A percentile compares a stretch with the other conserved stretches of the same genome.
These are phyloP conservation scores for Nomada hirtipes DNA, from an alignment of 2,888 invertebrate species.

Conservation along the genomic window DNA sequence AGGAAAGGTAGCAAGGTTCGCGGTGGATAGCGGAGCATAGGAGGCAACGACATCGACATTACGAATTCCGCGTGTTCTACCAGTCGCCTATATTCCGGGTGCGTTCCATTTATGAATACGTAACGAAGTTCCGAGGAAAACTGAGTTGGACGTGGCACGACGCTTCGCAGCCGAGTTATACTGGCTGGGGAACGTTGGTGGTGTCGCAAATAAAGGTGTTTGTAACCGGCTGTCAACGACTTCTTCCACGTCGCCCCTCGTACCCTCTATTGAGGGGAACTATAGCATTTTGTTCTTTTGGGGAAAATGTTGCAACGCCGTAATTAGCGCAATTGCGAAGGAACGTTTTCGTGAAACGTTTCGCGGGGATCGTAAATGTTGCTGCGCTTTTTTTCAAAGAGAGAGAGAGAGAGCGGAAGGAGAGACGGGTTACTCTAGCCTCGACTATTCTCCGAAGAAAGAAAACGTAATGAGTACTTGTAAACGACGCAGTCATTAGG, in stretches of 20 bases:
- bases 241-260: constrained; percentile 15
- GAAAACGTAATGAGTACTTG: constrained; percentile 16
- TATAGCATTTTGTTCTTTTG: constrained; percentile 24
- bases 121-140: constrained; percentile 76
- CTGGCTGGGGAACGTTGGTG: background rate
- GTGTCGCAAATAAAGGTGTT: constrained; percentile 50
- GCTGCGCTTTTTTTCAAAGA: background rate
- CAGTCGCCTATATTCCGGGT: constrained; percentile 73
- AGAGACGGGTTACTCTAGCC: background rate
- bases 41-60: constrained; percentile 70
- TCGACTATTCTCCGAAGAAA: background rate
- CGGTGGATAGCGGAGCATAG: constrained; percentile 23
- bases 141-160: constrained; percentile 58
- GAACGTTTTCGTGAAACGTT: constrained; percentile 22
- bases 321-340: constrained; percentile 55
- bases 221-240: constrained; percentile 50
- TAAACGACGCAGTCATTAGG: background rate
- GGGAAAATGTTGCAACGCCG: constrained; percentile 36
- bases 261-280: constrained; percentile 17
- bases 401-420: background rate
- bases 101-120: constrained; percentile 80
- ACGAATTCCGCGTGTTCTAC: constrained; percentile 76
- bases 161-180: constrained; percentile 44
- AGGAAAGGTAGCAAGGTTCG: background rate
- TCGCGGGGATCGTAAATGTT: constrained; percentile 4